Percentiles rank a stretch among this genome's conserved stretches.
These are phyloP conservation scores for Gallinago paraguaiae DNA, from an alignment of 2,113 vertebrate genomes.

Conservation along the genomic window DNA sequence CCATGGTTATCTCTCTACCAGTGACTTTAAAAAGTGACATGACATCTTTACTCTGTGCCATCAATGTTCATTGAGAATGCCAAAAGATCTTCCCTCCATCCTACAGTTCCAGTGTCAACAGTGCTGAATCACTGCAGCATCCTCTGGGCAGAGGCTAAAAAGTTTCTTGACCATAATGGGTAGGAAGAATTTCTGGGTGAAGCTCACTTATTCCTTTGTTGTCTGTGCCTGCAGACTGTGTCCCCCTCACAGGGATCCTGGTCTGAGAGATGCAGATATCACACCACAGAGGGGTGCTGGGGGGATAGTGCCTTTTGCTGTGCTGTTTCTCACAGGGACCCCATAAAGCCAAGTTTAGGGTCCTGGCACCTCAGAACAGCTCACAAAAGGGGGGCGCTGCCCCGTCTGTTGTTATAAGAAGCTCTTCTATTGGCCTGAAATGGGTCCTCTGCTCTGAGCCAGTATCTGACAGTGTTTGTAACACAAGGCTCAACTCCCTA, in stretches of 20 bases:
- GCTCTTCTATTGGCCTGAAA: not conserved
- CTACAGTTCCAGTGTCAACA: not conserved
- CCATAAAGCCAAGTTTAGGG: not conserved
- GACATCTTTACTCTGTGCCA: not conserved
- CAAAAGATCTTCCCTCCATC: not conserved
- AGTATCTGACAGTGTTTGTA: not conserved
- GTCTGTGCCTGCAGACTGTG: not conserved
- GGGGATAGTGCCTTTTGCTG: not conserved
- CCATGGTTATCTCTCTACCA: not conserved
- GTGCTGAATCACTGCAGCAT: not conserved
- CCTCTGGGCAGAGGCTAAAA: not conserved
- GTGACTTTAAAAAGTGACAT: not conserved
- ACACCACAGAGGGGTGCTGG: rapidly evolving
- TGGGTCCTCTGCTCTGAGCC: not conserved
- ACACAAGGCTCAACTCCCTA: not conserved
- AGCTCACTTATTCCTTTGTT: not conserved
- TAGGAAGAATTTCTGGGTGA: not conserved
- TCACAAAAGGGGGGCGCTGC: not conserved
- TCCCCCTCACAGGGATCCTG: not conserved
- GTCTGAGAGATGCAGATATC: no score
- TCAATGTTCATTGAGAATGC: not conserved
- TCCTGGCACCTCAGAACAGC: not conserved
- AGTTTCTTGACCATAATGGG: not conserved
- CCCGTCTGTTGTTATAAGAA: not conserved
- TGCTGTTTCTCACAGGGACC: not conserved